Base-by-base conservation (phyloP, 1,140 invertebrate species). In the Drosophila virilis region DNA sequence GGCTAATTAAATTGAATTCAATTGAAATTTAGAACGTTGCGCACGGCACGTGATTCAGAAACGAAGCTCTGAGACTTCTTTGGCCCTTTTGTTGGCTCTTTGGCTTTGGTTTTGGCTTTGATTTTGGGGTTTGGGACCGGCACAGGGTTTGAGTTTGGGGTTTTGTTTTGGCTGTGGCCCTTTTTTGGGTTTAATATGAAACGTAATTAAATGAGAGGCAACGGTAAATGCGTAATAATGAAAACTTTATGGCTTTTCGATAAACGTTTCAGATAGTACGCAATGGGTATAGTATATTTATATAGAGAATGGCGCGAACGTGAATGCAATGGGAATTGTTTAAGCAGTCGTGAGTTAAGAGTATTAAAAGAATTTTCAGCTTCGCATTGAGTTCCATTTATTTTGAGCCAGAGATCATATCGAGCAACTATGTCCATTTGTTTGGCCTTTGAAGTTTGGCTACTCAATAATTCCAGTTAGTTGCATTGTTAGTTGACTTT, bases 1-100 rank as follows among this genome's bases (percentile, higher is more conserved):
- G 80, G 80, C 84, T 88, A 88, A 88, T 88, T 88, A 88, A 88
- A 88, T 89, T 84, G 84, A 77, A 84, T 88, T 88, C 84, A 89
- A 89, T 88, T 84, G 84, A 88, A 88, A 89, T 88, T 88, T 89
- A 84, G 84, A 88, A 89, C 84, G 77, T 70, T 84, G 84, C 54
- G 66, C 84, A 64, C 64, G 84, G 84, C 84, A 88, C 84, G 84
- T 88, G 84, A 89, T 88, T 74, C 52, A 33, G 54, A 46, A 61
- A 77, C 55, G 59, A 46, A 62, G 51, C 59, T 38, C 38, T 12
- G 50, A 55, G 52, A 57, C 58, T 42, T 38, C 50, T 33, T 51
- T 60, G 74, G 58, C 46, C 76, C 57, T 59, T 46, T 59, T 46
- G 17, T 33, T 37, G 61, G 58, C 13, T 70, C 37, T 46, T 37